Base-by-base conservation (phyloP, 2,113 vertebrate genomes). In the Melanotaenia duboulayi region DNA sequence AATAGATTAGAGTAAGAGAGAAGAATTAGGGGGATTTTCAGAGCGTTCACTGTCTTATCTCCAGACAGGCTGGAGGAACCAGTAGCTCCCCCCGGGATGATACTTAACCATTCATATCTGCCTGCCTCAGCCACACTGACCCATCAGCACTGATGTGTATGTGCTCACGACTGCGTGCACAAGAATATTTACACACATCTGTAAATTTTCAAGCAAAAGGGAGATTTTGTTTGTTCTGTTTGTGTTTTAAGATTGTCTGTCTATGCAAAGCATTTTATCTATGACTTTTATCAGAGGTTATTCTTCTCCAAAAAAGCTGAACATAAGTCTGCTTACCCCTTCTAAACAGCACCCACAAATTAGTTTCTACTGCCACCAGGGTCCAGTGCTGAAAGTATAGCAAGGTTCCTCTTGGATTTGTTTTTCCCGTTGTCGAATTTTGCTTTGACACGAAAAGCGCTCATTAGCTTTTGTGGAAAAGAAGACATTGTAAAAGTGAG, bases 41-140 rank as follows among this genome's bases (percentile, higher is more conserved):
- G 71, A 55, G 28, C 60, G 76, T 76, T 78, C 49, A n/a, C 22
- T n/a, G 39, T 63, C 86, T 86, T 85, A 88, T 91, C 86, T 87
- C 71, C 68, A 84, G 80, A 84, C 84, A 81, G 75, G 54, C 63
- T 61, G 23, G 71, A 77, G 63, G 69, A 80, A 78, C 4, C 9
- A 11, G 58, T 49, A 40, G 49, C 62, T 74, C 74, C 78, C 81
- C 60, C 40, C 20, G 74, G 79, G 65, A 63, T 54, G 23, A 63
- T 54, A 73, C 52, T 77, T 71, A 65, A 51, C 82, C 81, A 20
- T 57, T 83, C 66, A 75, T 70, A 71, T 78, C 72, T 24, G 50
- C 55, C 54, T 8, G 57, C 65, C 56, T 58, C 69, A 74, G 46
- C 44, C 28, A 78, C 42, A 22, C 66, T 42, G 60, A 78, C 60